phyloP scores from a whole-genome alignment of 2,113 vertebrate genomes.

The Corythornis madagascariensis region DNA sequence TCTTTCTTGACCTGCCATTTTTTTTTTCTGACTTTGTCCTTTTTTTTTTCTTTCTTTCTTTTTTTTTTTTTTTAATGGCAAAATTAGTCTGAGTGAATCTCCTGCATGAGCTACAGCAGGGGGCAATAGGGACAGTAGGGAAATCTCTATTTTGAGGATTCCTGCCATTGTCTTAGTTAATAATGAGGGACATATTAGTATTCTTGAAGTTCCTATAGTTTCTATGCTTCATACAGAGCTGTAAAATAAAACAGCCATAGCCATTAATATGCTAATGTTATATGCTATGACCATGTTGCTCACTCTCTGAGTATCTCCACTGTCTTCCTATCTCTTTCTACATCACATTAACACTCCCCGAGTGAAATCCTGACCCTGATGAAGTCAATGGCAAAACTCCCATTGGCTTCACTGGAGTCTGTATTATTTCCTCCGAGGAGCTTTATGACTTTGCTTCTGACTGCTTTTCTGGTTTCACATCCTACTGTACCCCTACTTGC shows the following conservation, averaged over 20 bases:
- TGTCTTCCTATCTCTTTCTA: slow-evolving; percentile 30
- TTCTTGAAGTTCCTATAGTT: slow-evolving; percentile 52
- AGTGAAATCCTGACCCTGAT: slow-evolving; percentile 60
- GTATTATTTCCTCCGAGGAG: background rate
- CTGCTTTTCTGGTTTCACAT: slow-evolving; percentile 21
- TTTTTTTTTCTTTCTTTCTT: background rate
- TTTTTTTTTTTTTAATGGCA: background rate
- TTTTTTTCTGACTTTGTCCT: background rate
- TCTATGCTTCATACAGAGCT: slow-evolving; percentile 55
- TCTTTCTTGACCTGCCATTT: too few species aligned
- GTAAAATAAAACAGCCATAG: slow-evolving; percentile 53
- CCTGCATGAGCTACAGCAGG: background rate
- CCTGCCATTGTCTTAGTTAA: slow-evolving; percentile 26
- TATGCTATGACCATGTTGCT: slow-evolving; percentile 52
- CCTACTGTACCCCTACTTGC: background rate
- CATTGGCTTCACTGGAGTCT: slow-evolving; percentile 48
- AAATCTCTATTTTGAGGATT: background rate
- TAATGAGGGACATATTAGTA: slow-evolving; percentile 56
- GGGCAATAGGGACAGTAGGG: background rate
- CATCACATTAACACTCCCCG: slow-evolving; percentile 61
- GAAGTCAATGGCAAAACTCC: slow-evolving; percentile 68
- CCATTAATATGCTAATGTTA: slow-evolving; percentile 71
- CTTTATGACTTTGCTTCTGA: slow-evolving; percentile 33
- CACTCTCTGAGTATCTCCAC: slow-evolving; percentile 41
- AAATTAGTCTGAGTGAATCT: background rate